Evolutionary conservation across 2,113 vertebrate species (phyloP).

Genomic region (Acrocephalus kingi): DNA sequence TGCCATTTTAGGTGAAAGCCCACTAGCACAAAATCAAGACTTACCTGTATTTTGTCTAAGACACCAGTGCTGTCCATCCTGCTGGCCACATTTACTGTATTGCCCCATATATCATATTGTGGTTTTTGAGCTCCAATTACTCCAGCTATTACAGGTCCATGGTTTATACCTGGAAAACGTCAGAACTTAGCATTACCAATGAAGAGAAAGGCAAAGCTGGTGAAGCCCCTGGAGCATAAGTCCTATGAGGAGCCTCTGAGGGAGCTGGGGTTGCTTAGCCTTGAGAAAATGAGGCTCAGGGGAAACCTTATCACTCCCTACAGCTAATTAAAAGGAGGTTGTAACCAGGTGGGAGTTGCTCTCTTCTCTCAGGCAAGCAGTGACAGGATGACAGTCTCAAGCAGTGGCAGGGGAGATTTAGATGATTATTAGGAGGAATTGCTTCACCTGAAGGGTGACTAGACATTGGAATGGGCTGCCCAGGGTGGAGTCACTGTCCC

Average conservation of each 20-base stretch:
- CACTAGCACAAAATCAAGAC: background rate
- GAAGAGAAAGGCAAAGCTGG: background rate
- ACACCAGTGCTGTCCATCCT: constrained; percentile 98
- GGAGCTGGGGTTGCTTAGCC: background rate
- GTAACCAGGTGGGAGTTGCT: background rate
- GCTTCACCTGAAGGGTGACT: background rate
- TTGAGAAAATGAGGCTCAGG: background rate
- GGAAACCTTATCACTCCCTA: background rate
- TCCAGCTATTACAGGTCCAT: constrained; percentile 95
- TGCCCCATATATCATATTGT: constrained; percentile 98
- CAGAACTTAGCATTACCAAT: background rate
- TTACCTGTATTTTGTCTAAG: constrained; percentile 95
- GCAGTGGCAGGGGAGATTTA: background rate
- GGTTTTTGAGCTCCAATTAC: constrained; percentile 98
- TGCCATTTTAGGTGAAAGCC: background rate
- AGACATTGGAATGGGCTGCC: background rate
- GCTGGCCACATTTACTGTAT: constrained; percentile 97
- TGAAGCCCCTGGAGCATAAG: background rate
- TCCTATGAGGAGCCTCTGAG: background rate
- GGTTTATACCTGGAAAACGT: constrained; percentile 87
- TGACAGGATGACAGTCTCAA: background rate
- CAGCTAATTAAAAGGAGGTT: background rate
- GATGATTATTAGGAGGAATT: background rate
- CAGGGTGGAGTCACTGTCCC: background rate
- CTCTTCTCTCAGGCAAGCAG: background rate